A percentile compares a stretch with the other conserved stretches of the same genome.
These are phyloP conservation scores for Dimorphilus gyrociliatus DNA, from an alignment of 2,888 invertebrate species.

Conservation along the genomic window DNA sequence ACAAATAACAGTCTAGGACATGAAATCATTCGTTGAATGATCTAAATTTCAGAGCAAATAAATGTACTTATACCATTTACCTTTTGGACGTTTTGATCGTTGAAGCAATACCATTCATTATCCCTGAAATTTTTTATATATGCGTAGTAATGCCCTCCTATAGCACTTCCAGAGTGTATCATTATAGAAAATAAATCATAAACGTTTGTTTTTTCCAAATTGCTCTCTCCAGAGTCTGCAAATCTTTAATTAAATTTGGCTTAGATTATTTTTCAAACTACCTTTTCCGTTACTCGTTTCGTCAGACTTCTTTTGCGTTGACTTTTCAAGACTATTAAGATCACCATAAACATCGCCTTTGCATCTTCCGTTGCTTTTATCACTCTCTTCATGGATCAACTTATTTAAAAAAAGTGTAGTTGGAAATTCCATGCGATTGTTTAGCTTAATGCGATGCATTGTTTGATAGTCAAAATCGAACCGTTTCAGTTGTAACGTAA, in stretches of 20 bases:
- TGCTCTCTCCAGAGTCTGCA: too few species aligned
- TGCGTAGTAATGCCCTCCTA: conserved; percentile 77
- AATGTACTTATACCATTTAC: conserved; percentile 40
- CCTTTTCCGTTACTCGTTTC: too few species aligned
- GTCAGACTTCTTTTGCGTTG: too few species aligned
- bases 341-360: too few species aligned
- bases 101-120: conserved; percentile 68
- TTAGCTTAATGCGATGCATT: conserved; percentile 66
- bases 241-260: too few species aligned
- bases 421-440: conserved; percentile 48
- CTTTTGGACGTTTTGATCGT: conserved; percentile 62
- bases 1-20: too few species aligned
- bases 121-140: conserved; percentile 54
- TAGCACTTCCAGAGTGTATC: conserved; percentile 77
- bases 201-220: conserved; percentile 54
- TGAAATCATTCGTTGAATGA: too few species aligned
- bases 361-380: too few species aligned
- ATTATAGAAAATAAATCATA: conserved; percentile 78
- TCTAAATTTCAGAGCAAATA: background rate
- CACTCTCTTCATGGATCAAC: too few species aligned
- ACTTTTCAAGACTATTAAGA: too few species aligned
- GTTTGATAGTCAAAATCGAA: conserved; percentile 75
- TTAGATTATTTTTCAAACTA: too few species aligned
- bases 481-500: conserved; percentile 68
- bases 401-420: too few species aligned